Evolutionary conservation across 2,888 invertebrate species (phyloP), one percentile per base, ranked within the genome.

Genomic region (Eustalomyia histrio): DNA sequence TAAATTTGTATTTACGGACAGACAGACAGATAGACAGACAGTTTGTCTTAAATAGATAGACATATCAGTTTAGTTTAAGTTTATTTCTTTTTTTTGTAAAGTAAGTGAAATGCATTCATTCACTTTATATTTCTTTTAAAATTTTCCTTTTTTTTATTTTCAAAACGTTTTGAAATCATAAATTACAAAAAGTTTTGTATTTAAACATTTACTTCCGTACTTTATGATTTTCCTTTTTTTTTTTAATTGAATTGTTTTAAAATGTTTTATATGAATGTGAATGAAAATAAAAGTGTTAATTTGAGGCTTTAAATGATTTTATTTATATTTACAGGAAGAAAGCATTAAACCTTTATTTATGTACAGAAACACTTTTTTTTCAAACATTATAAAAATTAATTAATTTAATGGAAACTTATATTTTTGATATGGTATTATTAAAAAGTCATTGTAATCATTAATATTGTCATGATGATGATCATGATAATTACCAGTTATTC

Each of bases 171-270:
- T 47, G 4, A 47, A 47, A 47, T 47, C 43, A 47, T 47, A 47
- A 47, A n/a, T 47, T 7, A 47, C 43, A n/a, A 43, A 43, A 43
- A 14, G 14, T 5, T 12, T 47, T 47, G 43, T 6, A 47, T 47
- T 47, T 47, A 47, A 47, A 47, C 43, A 47, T 47, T 47, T 47
- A 47, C 43, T 47, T 47, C 43, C 43, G 43, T n/a, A 47, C 14
- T 47, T 47, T 47, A 47, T 47, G 14, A n/a, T 47, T n/a, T 47
- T 47, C n/a, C n/a, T n/a, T n/a, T n/a, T n/a, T n/a, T n/a, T n/a
- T n/a, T n/a, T n/a, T n/a, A n/a, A n/a, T 47, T 47, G 6, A n/a
- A 47, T 47, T n/a, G 43, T n/a, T 47, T 47, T 47, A 6, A 47
- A 47, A n/a, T 2, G 6, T n/a, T 47, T 47, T 47, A 5, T 47